Evolutionary conservation across 2,797 vertebrate genomes (phyloP).

Genomic region (Streptopelia turtur): DNA sequence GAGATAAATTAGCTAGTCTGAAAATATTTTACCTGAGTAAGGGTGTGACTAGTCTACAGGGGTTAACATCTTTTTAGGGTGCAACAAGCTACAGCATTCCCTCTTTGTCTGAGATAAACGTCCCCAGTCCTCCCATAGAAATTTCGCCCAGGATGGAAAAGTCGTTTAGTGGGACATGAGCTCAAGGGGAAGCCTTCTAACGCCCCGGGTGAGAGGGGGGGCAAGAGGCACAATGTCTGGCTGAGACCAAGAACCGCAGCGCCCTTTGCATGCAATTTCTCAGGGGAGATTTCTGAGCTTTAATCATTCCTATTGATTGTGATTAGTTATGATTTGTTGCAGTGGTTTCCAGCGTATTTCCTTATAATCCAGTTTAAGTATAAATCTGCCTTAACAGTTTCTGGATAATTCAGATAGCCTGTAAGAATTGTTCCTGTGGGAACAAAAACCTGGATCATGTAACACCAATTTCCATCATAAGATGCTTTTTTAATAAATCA

Average conservation of each 20-base stretch:
- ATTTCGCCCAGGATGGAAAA: not conserved
- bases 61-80: not conserved
- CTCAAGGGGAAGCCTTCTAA: not conserved
- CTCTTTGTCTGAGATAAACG: not conserved
- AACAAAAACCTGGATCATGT: not conserved
- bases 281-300: conserved; percentile 5
- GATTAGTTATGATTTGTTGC: conserved; percentile 18
- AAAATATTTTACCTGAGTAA: conserved; percentile 32
- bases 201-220: accelerated
- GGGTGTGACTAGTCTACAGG: not conserved
- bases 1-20: conserved; percentile 19
- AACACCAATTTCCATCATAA: not conserved
- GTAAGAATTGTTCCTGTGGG: not conserved
- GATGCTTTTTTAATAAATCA: conserved; percentile 37
- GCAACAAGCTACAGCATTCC: not conserved
- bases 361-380: conserved; percentile 12
- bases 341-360: not conserved
- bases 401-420: conserved; percentile 18
- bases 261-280: not conserved
- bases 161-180: not conserved
- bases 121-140: not conserved
- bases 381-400: conserved; percentile 7
- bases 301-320: not conserved
- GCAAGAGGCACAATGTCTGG: accelerated
- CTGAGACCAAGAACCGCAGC: accelerated